phyloP scores from a whole-genome alignment of 2,888 invertebrate species.

The Linnaemya vulpina region DNA sequence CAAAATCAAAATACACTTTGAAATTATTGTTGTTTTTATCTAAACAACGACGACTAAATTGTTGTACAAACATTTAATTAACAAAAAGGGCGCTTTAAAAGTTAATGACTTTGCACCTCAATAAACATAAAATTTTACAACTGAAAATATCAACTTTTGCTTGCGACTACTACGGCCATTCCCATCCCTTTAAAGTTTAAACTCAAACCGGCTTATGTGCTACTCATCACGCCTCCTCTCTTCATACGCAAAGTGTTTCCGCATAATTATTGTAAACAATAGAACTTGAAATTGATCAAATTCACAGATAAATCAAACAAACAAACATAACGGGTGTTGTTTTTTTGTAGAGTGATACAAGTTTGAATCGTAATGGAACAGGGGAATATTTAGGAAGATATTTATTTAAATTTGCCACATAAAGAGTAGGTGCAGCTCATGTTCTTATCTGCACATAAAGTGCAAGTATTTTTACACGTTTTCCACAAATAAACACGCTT shows the following conservation, averaged over 20 bases:
- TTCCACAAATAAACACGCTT: too few relatives aligned
- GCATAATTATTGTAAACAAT: slow-evolving; percentile 56
- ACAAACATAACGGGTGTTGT: too few relatives aligned
- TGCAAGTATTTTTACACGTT: too few relatives aligned
- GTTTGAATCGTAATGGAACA: too few relatives aligned
- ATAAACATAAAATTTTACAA: slow-evolving; percentile 51
- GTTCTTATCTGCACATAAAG: too few relatives aligned
- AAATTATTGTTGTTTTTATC: neutral
- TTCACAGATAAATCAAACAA: slow-evolving; percentile 23
- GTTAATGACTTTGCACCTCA: slow-evolving; percentile 69
- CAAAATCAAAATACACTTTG: neutral
- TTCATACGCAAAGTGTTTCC: neutral
- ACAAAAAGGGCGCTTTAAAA: slow-evolving; percentile 41
- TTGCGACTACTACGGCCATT: neutral
- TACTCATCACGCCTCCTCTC: neutral
- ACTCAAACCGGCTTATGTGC: neutral
- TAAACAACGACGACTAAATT: neutral
- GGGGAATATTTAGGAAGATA: too few relatives aligned
- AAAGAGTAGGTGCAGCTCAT: too few relatives aligned
- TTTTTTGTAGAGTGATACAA: too few relatives aligned
- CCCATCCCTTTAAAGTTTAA: too few relatives aligned
- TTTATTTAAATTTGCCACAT: too few relatives aligned
- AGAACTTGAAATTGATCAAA: slow-evolving; percentile 60
- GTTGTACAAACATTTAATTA: slow-evolving; percentile 47
- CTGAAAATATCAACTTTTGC: slow-evolving; percentile 28